Base-by-base conservation (phyloP, 64 coral and sea anemone species). In the Acropora yongei region DNA sequence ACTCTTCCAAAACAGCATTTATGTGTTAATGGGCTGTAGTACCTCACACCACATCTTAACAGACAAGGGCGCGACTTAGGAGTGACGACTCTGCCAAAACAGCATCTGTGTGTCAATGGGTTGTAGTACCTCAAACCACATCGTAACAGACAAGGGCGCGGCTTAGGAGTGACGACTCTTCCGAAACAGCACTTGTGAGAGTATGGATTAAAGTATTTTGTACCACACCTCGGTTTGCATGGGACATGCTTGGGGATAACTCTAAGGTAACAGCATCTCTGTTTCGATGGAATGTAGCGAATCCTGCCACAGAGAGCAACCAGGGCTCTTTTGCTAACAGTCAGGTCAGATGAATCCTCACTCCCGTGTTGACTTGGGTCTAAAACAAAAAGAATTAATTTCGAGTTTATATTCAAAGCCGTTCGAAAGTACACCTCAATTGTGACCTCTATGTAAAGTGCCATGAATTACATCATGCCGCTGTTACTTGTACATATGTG, bases 21-120 rank as follows among this genome's bases (percentile, higher is more conserved):
- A 18, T 47, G 49, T 10, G 42, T 39, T 18, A 4, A 41, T 40
- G 51, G 45, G 14, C 30, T 71, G 17, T 71, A 71, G 67, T 71
- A 71, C 2, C 67, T 17, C 6, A 14, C n/a, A n/a, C n/a, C n/a
- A n/a, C n/a, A n/a, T n/a, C n/a, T n/a, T n/a, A n/a, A n/a, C n/a
- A n/a, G n/a, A n/a, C n/a, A n/a, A n/a, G n/a, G n/a, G n/a, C n/a
- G n/a, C n/a, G n/a, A n/a, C n/a, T n/a, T n/a, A n/a, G n/a, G n/a
- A n/a, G n/a, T n/a, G n/a, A n/a, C n/a, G n/a, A n/a, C n/a, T n/a
- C n/a, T n/a, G n/a, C 3, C 8, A 8, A 8, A 55, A 55, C 60
- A 63, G 60, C 60, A 83, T 53, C 47, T 57, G 18, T 83, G 80
- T 14, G 80, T 83, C n/a, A 57, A n/a, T 2, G 61, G 53, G 13